A percentile compares a stretch with the other conserved stretches of the same genome.
These are phyloP conservation scores for Tetrax tetrax DNA, from an alignment of 2,113 vertebrate genomes.

Conservation along the genomic window DNA sequence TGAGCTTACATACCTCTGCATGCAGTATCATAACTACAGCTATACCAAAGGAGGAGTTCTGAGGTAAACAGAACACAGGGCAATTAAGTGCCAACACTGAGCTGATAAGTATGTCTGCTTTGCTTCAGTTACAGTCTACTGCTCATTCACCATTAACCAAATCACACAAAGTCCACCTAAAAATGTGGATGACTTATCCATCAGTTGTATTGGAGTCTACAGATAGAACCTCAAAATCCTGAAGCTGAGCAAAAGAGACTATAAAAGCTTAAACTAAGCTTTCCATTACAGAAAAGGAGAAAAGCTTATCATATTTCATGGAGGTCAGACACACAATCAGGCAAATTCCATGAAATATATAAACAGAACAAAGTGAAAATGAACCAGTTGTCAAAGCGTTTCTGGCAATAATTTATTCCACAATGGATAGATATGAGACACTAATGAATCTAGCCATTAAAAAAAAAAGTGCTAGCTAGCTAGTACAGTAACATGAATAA, in stretches of 20 bases:
- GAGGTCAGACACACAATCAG: slow-evolving; percentile 1
- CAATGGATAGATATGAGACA: not conserved
- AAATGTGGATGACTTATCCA: not conserved
- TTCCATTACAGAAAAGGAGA: not conserved
- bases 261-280: not conserved
- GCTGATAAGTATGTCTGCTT: not conserved
- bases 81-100: not conserved
- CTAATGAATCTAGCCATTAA: not conserved
- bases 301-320: not conserved
- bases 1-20: not conserved
- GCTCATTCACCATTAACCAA: not conserved
- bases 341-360: not conserved
- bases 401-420: slow-evolving; percentile 3
- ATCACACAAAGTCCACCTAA: not conserved
- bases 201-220: not conserved
- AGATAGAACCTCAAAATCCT: not conserved
- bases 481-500: not conserved
- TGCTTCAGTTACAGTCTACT: not conserved
- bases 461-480: not conserved
- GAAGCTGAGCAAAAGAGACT: not conserved
- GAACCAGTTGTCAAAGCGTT: slow-evolving; percentile 10
- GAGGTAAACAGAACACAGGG: not conserved
- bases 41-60: not conserved
- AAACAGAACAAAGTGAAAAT: slow-evolving; percentile 40
- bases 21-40: not conserved